Evolutionary conservation across 2,888 invertebrate genomes (phyloP).

Genomic region (Artemia sinica): DNA sequence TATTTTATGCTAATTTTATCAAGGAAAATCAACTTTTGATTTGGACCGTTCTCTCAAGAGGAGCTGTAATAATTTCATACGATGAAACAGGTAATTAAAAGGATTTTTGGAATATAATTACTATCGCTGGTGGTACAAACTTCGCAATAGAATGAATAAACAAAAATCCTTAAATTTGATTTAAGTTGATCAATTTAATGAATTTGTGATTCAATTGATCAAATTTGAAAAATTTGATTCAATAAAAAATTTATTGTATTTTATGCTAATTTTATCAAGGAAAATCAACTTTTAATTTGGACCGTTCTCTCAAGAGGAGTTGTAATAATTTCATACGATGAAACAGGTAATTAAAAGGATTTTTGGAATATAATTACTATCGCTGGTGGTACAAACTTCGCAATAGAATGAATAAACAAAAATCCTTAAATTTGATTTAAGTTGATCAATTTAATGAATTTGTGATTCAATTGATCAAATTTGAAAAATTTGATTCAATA

Average conservation of each 20-base stretch:
- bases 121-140: background rate
- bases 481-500: no score
- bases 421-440: no score
- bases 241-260: background rate
- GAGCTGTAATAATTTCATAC: background rate
- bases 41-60: background rate
- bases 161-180: conserved; percentile 31
- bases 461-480: no score
- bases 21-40: background rate
- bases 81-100: conserved; percentile 16
- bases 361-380: background rate
- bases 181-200: no score
- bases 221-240: conserved; percentile 12
- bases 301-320: background rate
- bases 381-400: no score
- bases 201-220: no score
- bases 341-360: conserved; percentile 15
- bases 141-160: background rate
- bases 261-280: no score
- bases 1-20: no score
- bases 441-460: no score
- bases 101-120: background rate
- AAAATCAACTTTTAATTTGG: background rate
- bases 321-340: background rate
- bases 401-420: background rate